Base-by-base conservation (phyloP, 2,888 invertebrate genomes). In the Drosophila macrospina region DNA sequence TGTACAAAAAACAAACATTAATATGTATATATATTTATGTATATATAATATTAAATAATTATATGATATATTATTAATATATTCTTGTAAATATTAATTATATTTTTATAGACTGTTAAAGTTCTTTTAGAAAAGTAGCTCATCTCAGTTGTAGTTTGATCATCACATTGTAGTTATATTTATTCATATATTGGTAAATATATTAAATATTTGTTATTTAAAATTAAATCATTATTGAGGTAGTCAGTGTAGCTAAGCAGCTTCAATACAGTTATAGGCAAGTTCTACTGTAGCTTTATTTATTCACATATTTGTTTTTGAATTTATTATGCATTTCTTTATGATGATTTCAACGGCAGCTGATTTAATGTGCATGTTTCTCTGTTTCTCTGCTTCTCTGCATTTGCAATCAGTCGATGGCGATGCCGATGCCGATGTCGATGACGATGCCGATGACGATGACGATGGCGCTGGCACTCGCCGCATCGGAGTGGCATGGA, bases 341-440 rank as follows among this genome's bases (percentile, higher is more conserved):
- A 72, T 74, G 83, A 88, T 88, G 84, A 86, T 87, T 81, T 68
- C 59, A 70, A 61, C 86, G 69, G 79, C 87, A 66, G 61, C 81
- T 79, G 79, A 78, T 79, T 78, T 78, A 77, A 78, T 78, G 78
- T 77, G 80, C 78, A 74, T 80, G 67, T 80, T 77, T 64, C 44
- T 36, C 24, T 26, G 39, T 16, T 36, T 55, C 42, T 34, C 47
- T 6, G 64, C 77, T 73, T 66, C 44, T 34, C 20, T 36, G 24
- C 11, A n/a, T 30, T 26, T 5, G 3, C 26, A 26, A 26, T 26
- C 20, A 11, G 20, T 41, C 10, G 16, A 4, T 36, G 20, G 20
- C 20, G 20, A 20, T 20, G 20, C 20, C 30, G 11, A 20, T 20
- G 20, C 20, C 30, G 11, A 28, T 48, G 24, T 24, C 15, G 16